These are phyloP conservation scores for Ameiurus melas DNA, from an alignment of 2,113 vertebrate species.

Conservation along the genomic window DNA sequence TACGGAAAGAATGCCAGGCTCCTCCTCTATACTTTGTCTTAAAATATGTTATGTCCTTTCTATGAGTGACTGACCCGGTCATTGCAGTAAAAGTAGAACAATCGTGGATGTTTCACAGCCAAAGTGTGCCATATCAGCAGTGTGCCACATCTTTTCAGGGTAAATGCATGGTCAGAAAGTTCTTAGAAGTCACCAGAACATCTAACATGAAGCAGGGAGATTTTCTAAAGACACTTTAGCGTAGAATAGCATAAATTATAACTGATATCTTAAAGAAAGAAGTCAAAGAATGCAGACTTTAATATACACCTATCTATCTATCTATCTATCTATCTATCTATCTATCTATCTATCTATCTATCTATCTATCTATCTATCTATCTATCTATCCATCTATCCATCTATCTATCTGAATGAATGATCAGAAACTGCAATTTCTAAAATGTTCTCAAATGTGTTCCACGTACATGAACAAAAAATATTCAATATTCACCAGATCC, in stretches of 20 bases:
- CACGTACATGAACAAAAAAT: too few relatives aligned
- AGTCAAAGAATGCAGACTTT: neutral
- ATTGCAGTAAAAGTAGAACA: neutral
- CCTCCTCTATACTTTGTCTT: slow-evolving; percentile 9
- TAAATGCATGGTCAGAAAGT: neutral
- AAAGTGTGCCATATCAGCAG: neutral
- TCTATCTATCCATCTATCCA: too few relatives aligned
- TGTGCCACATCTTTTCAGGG: neutral
- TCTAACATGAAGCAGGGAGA: neutral
- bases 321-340: too few relatives aligned
- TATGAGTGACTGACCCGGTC: slow-evolving; percentile 13
- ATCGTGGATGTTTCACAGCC: slow-evolving; percentile 10
- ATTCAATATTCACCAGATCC: neutral
- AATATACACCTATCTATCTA: too few relatives aligned
- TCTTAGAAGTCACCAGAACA: neutral
- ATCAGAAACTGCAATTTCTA: too few relatives aligned
- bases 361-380: too few relatives aligned
- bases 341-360: too few relatives aligned
- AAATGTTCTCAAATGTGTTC: too few relatives aligned
- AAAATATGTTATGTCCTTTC: slow-evolving; percentile 20
- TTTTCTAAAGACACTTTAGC: neutral
- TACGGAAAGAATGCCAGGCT: neutral
- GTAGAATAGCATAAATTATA: neutral
- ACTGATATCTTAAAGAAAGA: neutral
- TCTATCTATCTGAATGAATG: too few relatives aligned